Evolutionary conservation across 2,888 invertebrate species (phyloP).

Genomic region (Folsomia manolachei): DNA sequence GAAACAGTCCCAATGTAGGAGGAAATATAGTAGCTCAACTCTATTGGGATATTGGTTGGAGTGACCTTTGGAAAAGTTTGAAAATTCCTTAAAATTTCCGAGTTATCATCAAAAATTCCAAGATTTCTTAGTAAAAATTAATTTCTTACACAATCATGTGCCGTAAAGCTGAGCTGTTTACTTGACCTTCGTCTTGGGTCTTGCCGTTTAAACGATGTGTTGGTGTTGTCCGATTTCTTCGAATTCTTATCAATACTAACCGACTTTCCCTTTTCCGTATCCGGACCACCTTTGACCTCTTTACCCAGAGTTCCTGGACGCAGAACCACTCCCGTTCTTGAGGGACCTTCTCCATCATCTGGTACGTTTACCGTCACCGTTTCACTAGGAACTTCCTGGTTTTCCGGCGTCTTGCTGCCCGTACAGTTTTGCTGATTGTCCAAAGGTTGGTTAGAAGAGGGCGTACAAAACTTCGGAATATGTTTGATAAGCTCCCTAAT

Average conservation of each 20-base stretch:
- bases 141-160: constrained; percentile 14
- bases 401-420: neutral
- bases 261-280: neutral
- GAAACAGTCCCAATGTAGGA: constrained; percentile 29
- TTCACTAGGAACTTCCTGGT: neutral
- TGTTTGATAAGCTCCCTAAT: constrained; percentile 12
- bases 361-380: neutral
- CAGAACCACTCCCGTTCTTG: neutral
- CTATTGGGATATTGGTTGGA: constrained; percentile 38
- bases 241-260: neutral
- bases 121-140: neutral
- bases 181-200: neutral
- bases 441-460: constrained; percentile 12
- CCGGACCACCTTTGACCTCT: too few relatives aligned
- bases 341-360: neutral
- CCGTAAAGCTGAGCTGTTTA: constrained; percentile 13
- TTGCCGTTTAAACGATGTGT: neutral
- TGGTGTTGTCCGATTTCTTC: neutral
- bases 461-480: constrained; percentile 11
- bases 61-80: too few relatives aligned
- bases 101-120: too few relatives aligned
- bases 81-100: too few relatives aligned
- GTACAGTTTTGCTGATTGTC: neutral
- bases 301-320: neutral
- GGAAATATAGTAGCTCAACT: constrained; percentile 29